These are phyloP conservation scores for Aythya baeri DNA, from an alignment of 2,113 vertebrate species.

Conservation along the genomic window DNA sequence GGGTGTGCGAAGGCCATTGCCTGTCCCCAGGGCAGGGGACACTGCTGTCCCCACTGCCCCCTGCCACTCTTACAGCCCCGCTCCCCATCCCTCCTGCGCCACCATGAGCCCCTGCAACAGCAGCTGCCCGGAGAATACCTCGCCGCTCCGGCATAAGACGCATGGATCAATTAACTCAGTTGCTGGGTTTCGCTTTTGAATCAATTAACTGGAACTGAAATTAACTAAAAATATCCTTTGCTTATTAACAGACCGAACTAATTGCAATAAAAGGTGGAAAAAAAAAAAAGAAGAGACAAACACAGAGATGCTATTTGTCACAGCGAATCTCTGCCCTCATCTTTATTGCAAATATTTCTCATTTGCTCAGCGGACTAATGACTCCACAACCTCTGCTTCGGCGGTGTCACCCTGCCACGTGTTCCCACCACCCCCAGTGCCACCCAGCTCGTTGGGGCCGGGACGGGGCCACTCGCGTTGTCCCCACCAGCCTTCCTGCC, in stretches of 20 bases:
- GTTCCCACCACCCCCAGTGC: neutral
- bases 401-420: neutral
- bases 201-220: slow-evolving; percentile 72
- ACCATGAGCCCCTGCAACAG: neutral
- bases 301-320: slow-evolving; percentile 42
- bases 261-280: slow-evolving; percentile 51
- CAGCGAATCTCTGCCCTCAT: slow-evolving; percentile 9
- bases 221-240: slow-evolving; percentile 73
- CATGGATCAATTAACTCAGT: slow-evolving; percentile 73
- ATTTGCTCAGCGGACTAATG: neutral
- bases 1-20: fast-evolving
- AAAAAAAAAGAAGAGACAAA: neutral
- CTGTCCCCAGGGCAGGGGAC: fast-evolving
- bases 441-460: fast-evolving
- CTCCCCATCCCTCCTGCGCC: slow-evolving; percentile 5
- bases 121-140: slow-evolving; percentile 52
- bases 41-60: neutral
- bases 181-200: slow-evolving; percentile 69
- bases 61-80: neutral
- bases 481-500: neutral
- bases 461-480: neutral
- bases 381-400: slow-evolving; percentile 15
- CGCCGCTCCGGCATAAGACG: slow-evolving; percentile 2
- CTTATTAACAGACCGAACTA: slow-evolving; percentile 72
- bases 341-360: slow-evolving; percentile 29